These are phyloP conservation scores for Mesoligia furuncula DNA, from an alignment of 2,888 invertebrate species.

Conservation along the genomic window DNA sequence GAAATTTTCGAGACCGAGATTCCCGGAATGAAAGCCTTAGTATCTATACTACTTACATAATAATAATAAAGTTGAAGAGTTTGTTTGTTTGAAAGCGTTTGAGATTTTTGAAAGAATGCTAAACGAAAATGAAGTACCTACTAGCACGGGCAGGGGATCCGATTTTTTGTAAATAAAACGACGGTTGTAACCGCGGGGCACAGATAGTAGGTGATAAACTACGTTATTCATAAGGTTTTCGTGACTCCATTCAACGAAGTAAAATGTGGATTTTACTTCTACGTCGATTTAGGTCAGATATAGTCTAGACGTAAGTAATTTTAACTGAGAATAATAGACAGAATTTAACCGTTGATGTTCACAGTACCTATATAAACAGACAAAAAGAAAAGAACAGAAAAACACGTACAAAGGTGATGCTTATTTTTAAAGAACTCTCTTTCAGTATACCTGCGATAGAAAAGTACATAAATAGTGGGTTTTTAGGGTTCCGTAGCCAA, in stretches of 20 bases:
- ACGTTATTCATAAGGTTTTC: constrained; percentile 26
- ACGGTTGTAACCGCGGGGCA: too few relatives aligned
- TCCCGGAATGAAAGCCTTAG: too few relatives aligned
- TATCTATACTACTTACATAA: too few relatives aligned
- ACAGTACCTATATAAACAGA: neutral
- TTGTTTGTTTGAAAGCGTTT: too few relatives aligned
- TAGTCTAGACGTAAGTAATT: neutral
- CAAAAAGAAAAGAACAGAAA: neutral
- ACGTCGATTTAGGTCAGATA: neutral
- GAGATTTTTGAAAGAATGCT: too few relatives aligned
- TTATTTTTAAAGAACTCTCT: neutral
- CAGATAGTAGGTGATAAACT: neutral
- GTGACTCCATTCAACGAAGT: constrained; percentile 43
- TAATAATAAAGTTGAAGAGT: too few relatives aligned
- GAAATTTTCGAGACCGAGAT: too few relatives aligned
- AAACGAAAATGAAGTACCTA: too few relatives aligned
- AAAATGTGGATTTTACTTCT: constrained; percentile 21
- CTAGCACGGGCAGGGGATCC: too few relatives aligned
- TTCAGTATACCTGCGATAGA: neutral
- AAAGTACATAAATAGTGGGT: neutral
- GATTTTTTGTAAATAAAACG: too few relatives aligned
- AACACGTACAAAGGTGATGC: neutral
- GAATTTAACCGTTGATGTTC: neutral
- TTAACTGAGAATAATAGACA: neutral
- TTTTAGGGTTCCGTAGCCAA: too few relatives aligned